Evolutionary conservation across 2,113 vertebrate genomes (phyloP).

Genomic region (Chrysochloris asiatica): DNA sequence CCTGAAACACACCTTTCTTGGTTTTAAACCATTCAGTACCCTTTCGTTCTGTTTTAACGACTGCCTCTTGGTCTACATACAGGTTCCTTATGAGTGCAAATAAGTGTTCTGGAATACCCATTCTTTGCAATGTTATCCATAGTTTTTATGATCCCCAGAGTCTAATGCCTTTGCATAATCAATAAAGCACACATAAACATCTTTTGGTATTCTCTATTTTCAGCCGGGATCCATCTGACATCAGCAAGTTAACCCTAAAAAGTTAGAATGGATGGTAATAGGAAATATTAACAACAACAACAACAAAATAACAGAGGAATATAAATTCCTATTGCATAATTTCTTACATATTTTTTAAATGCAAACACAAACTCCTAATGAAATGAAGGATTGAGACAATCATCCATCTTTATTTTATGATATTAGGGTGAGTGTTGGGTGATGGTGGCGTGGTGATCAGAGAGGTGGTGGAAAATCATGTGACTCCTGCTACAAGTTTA

Average conservation of each 20-base stretch:
- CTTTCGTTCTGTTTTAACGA: too few species aligned
- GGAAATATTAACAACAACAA: background rate
- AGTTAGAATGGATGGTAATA: background rate
- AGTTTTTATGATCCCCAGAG: too few species aligned
- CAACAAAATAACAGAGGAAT: background rate
- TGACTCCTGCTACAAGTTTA: background rate
- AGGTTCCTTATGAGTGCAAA: too few species aligned
- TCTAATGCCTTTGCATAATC: too few species aligned
- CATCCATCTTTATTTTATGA: background rate
- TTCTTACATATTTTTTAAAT: constrained; percentile 11
- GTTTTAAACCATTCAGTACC: too few species aligned
- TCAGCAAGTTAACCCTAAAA: background rate
- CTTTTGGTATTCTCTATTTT: too few species aligned
- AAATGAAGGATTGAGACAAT: background rate
- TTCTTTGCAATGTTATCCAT: too few species aligned
- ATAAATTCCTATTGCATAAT: background rate
- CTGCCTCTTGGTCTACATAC: too few species aligned
- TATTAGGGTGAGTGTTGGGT: background rate
- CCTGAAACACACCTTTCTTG: too few species aligned
- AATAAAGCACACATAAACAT: too few species aligned
- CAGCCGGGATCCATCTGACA: too few species aligned
- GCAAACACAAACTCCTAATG: background rate
- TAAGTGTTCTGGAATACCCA: too few species aligned
- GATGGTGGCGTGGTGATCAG: background rate
- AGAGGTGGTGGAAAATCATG: background rate